A percentile compares a stretch with the other conserved stretches of the same genome.
Conservation (phyloP, 2,888 invertebrate species). For the Mesodorylaimus sp. region DNA sequence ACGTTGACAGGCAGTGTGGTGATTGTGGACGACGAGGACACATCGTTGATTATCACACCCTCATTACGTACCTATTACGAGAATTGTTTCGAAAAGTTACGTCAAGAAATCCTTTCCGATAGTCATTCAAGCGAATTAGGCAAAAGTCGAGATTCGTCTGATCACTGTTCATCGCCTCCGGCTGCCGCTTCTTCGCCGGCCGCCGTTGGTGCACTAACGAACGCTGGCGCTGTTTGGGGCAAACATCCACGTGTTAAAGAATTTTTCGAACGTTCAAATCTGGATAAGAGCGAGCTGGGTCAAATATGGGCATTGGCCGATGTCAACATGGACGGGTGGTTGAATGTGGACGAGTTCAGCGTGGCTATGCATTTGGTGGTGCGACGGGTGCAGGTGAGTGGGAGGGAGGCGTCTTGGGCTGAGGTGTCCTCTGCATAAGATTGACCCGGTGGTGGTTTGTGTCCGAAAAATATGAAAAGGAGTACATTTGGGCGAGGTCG, state of each 20-base stretch:
- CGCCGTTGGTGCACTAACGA: not conserved
- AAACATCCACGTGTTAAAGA: constrained; percentile 20
- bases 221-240: constrained; percentile 20
- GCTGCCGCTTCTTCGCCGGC: not conserved
- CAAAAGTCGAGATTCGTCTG: not conserved
- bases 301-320: constrained; percentile 26
- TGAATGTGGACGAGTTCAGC: constrained; percentile 25
- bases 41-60: not conserved
- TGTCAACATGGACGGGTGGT: constrained; percentile 28
- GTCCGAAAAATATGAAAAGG: too few species aligned
- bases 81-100: not conserved
- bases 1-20: not conserved
- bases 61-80: not conserved
- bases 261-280: constrained; percentile 22
- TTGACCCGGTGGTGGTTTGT: too few species aligned
- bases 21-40: not conserved
- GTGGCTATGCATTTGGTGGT: constrained; percentile 29
- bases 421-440: too few species aligned
- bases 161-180: too few species aligned
- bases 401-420: too few species aligned
- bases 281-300: constrained; percentile 19
- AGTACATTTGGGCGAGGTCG: too few species aligned
- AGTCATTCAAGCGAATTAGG: not conserved
- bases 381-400: constrained; percentile 21
- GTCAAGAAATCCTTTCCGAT: too few species aligned